Conservation (phyloP, 1,140 invertebrate genomes). For the Dryas iulia region DNA sequence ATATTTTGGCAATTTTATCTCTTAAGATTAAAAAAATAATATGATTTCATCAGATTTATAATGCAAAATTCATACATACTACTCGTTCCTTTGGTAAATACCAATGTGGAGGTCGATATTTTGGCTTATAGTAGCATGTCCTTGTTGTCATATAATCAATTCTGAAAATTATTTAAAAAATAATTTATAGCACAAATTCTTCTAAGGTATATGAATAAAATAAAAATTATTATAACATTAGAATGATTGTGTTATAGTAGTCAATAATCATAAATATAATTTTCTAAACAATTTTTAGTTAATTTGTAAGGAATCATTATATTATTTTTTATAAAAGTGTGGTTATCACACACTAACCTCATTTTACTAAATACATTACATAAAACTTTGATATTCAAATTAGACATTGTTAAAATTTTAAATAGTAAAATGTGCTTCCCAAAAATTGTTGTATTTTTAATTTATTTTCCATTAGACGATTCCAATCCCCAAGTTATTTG, state of each 20-base stretch:
- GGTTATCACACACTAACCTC: slow-evolving; percentile 34
- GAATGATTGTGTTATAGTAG: too few species aligned
- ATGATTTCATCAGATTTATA: too few species aligned
- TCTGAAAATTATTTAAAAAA: slow-evolving; percentile 44
- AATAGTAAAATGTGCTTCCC: neutral
- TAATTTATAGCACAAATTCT: too few species aligned
- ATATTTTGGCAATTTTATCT: too few species aligned
- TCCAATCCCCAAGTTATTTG: neutral
- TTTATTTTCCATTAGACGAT: neutral
- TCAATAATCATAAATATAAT: too few species aligned
- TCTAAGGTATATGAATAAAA: too few species aligned
- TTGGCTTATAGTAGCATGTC: slow-evolving; percentile 44
- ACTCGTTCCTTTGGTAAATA: slow-evolving; percentile 61
- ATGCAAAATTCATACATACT: slow-evolving; percentile 41
- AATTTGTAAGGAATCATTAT: neutral
- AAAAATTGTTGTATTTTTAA: neutral
- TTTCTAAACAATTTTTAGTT: too few species aligned
- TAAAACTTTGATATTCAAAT: slow-evolving; percentile 45
- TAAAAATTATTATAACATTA: too few species aligned
- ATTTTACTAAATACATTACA: slow-evolving; percentile 45
- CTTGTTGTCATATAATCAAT: slow-evolving; percentile 44
- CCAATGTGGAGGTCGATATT: slow-evolving; percentile 68
- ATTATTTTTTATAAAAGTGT: slow-evolving; percentile 3
- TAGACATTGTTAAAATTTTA: slow-evolving; percentile 37
- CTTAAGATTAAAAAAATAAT: too few species aligned